Percentiles rank a stretch among this genome's conserved stretches.
These are phyloP conservation scores for Cartodere bifasciata DNA, from an alignment of 2,888 invertebrate genomes.

Conservation along the genomic window DNA sequence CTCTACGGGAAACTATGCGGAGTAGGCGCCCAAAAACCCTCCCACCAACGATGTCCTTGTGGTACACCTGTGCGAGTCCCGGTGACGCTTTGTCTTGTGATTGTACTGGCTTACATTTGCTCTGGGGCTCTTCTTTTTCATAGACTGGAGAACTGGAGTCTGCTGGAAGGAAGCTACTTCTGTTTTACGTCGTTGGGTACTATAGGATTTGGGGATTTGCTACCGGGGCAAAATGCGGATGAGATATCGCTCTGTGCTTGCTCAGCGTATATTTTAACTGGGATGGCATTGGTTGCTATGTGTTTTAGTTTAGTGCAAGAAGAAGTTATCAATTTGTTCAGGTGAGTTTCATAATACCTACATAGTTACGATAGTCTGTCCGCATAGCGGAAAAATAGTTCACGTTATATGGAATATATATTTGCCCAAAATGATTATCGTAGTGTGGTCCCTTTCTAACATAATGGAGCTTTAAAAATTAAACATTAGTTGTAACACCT, in stretches of 20 bases:
- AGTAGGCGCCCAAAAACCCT: constrained; percentile 21
- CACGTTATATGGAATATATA: too few species aligned
- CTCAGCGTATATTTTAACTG: constrained; percentile 69
- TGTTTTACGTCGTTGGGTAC: constrained; percentile 58
- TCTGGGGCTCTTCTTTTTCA: constrained; percentile 84
- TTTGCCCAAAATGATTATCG: too few species aligned
- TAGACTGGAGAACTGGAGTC: constrained; percentile 81
- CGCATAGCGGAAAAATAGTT: too few species aligned
- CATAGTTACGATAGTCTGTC: too few species aligned
- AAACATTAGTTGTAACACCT: too few species aligned
- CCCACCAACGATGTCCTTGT: constrained; percentile 36
- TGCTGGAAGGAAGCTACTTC: constrained; percentile 71
- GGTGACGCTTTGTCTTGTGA: constrained; percentile 70
- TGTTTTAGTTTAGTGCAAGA: constrained; percentile 78
- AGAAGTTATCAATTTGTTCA: constrained; percentile 48
- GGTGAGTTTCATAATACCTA: constrained; percentile 33
- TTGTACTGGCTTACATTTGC: constrained; percentile 76
- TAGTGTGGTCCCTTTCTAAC: too few species aligned
- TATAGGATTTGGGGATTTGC: constrained; percentile 71
- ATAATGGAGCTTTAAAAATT: too few species aligned
- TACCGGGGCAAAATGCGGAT: constrained; percentile 48
- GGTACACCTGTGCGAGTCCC: constrained; percentile 66
- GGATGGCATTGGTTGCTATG: constrained; percentile 78
- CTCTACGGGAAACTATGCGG: constrained; percentile 49
- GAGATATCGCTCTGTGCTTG: constrained; percentile 65